Percentiles rank a stretch among this genome's conserved stretches.
Conservation (phyloP, 2,113 vertebrate species). For the Notothenia rossii region DNA sequence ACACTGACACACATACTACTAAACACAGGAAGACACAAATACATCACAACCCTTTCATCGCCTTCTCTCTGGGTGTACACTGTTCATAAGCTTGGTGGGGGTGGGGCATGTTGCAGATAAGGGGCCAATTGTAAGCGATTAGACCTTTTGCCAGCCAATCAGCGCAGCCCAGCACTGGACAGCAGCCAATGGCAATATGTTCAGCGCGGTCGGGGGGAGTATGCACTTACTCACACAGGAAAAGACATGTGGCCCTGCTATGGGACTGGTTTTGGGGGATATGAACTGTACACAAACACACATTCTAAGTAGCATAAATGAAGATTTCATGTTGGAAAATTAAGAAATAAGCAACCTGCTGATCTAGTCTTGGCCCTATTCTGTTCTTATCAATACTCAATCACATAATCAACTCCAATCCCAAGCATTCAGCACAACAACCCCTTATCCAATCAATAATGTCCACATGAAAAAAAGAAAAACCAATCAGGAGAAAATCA, state of each 20-base stretch:
- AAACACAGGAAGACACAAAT: constrained; percentile 71
- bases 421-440: too few species aligned
- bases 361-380: too few species aligned
- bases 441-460: too few species aligned
- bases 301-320: too few species aligned
- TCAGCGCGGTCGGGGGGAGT: constrained; percentile 55
- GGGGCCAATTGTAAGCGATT: constrained; percentile 75
- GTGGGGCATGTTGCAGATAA: constrained; percentile 71
- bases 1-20: constrained; percentile 7
- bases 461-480: too few species aligned
- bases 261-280: not conserved
- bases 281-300: not conserved
- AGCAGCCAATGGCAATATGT: constrained; percentile 75
- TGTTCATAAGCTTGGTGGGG: constrained; percentile 64
- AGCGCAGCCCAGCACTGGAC: constrained; percentile 49
- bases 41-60: constrained; percentile 86
- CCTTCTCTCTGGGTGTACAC: constrained; percentile 74
- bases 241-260: constrained; percentile 56
- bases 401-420: too few species aligned
- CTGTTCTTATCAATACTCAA: too few species aligned
- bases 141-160: constrained; percentile 76
- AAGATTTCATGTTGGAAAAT: too few species aligned
- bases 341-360: too few species aligned
- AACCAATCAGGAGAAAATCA: too few species aligned
- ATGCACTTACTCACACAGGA: constrained; percentile 57